Evolutionary conservation across 2,113 vertebrate species (phyloP).

Genomic region (Lycocorax pyrrhopterus): DNA sequence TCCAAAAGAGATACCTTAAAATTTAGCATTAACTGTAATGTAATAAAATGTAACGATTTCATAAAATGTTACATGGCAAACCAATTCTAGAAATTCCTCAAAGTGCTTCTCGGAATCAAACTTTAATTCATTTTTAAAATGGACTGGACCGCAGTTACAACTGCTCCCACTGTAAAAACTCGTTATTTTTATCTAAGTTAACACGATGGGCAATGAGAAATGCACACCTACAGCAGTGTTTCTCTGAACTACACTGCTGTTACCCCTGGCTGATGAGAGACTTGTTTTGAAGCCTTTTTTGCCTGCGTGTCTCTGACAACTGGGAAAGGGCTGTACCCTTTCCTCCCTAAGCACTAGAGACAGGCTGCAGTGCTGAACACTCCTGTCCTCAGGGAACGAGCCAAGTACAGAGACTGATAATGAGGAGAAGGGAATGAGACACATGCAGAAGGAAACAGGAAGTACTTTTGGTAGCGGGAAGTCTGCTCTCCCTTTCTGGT

Average conservation of each 20-base stretch:
- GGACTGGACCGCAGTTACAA: not conserved
- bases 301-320: not conserved
- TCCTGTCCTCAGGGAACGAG: not conserved
- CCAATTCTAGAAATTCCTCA: not conserved
- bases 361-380: not conserved
- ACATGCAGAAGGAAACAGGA: not conserved
- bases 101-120: not conserved
- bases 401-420: not conserved
- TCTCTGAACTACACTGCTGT: not conserved
- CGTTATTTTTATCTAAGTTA: no score
- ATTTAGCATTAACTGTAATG: not conserved
- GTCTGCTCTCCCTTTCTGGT: not conserved
- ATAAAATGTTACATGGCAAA: conserved; percentile 15
- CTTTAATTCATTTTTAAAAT: not conserved
- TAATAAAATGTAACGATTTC: conserved; percentile 11
- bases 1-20: not conserved
- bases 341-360: not conserved
- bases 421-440: not conserved
- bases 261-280: not conserved
- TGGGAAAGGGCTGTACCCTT: not conserved
- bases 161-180: not conserved
- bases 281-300: not conserved
- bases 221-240: not conserved
- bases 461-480: not conserved
- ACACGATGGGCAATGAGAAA: not conserved